These are phyloP conservation scores for Sapajus apella DNA, from an alignment of 2,113 vertebrate genomes.

Conservation along the genomic window DNA sequence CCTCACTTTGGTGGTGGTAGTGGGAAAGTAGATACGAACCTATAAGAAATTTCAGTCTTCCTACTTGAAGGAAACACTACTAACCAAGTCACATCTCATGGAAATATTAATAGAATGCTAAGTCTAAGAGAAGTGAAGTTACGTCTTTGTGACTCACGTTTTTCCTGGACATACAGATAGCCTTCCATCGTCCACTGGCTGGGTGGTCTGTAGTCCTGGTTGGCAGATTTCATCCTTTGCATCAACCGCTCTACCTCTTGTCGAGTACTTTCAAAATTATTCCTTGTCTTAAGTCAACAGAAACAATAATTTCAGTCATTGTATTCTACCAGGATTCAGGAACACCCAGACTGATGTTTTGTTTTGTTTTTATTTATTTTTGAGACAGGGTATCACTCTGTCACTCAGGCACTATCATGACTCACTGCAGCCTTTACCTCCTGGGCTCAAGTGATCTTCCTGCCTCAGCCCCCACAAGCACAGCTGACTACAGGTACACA, in stretches of 20 bases:
- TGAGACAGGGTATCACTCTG: no score
- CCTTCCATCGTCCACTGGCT: slow-evolving; percentile 97
- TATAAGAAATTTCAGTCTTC: background rate
- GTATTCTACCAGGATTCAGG: background rate
- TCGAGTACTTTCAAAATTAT: slow-evolving; percentile 99
- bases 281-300: slow-evolving; percentile 90
- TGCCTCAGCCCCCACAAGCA: no score
- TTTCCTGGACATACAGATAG: slow-evolving; percentile 96
- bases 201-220: slow-evolving; percentile 95
- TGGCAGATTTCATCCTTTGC: slow-evolving; percentile 96
- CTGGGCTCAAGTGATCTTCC: no score
- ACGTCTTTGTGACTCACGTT: slow-evolving; percentile 88
- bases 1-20: background rate
- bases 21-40: background rate
- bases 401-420: no score
- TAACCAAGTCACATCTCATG: background rate
- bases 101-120: background rate
- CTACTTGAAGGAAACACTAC: background rate
- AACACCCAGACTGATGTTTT: background rate
- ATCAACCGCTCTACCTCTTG: slow-evolving; percentile 97
- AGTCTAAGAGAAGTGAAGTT: background rate
- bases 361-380: no score
- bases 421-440: no score
- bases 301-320: slow-evolving; percentile 14
- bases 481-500: no score